A percentile compares a stretch with the other conserved stretches of the same genome.
phyloP scores from a whole-genome alignment of 2,797 vertebrate species.

The Anisognathus igniventris region DNA sequence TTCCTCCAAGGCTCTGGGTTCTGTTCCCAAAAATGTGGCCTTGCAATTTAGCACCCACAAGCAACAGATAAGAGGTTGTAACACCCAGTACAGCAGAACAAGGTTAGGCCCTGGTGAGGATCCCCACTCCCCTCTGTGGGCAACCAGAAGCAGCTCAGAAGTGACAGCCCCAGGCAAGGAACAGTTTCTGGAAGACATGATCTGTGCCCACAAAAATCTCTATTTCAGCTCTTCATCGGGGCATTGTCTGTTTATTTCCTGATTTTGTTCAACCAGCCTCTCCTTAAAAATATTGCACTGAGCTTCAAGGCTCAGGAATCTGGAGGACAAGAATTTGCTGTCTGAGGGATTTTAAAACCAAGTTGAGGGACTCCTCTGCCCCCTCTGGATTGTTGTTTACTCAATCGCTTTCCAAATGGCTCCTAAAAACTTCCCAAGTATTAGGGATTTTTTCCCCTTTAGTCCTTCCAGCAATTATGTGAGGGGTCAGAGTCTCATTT shows the following conservation, averaged over 20 bases:
- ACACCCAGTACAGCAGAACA: fast-evolving
- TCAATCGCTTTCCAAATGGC: fast-evolving
- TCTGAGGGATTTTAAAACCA: background rate
- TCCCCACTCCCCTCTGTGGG: background rate
- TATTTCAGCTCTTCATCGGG: background rate
- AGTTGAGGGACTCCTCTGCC: background rate
- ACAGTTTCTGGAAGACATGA: background rate
- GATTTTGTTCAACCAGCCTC: background rate
- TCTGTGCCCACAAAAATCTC: background rate
- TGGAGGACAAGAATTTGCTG: background rate
- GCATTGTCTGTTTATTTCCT: background rate
- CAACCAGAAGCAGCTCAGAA: background rate
- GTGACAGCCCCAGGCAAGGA: background rate
- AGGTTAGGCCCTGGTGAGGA: background rate
- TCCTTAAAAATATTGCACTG: background rate
- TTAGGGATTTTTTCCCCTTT: background rate
- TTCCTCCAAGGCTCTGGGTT: background rate
- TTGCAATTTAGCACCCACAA: background rate
- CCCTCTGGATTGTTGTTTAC: background rate
- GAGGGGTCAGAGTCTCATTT: background rate
- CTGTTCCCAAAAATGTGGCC: background rate
- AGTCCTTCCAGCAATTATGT: background rate
- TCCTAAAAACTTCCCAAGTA: background rate
- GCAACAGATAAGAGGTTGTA: background rate
- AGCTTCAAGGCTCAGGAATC: background rate